phyloP scores from a whole-genome alignment of 2,888 invertebrate genomes.

The Zelleria hepariella region DNA sequence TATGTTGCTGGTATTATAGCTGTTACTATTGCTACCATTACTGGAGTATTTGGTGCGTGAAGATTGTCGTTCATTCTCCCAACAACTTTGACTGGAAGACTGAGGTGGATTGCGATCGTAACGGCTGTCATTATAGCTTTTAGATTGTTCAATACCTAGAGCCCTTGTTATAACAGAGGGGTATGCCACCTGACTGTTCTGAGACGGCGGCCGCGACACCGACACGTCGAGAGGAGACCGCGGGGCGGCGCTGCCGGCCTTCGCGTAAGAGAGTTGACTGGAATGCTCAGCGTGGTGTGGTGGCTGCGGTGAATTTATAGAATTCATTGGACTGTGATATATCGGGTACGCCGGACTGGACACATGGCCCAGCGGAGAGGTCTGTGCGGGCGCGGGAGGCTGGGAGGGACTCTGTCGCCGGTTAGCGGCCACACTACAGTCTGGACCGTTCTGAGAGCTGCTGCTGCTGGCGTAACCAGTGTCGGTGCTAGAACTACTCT shows the following conservation, averaged over 20 bases:
- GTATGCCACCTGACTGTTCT: slow-evolving; percentile 78
- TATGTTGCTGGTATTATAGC: slow-evolving; percentile 40
- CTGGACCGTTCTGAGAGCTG: slow-evolving; percentile 76
- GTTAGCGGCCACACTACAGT: slow-evolving; percentile 70
- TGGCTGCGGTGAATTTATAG: slow-evolving; percentile 81
- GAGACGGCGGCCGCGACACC: slow-evolving; percentile 74
- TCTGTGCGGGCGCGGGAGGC: slow-evolving; percentile 79
- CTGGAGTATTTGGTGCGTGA: slow-evolving; percentile 60
- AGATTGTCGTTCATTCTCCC: slow-evolving; percentile 70
- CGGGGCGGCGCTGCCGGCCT: slow-evolving; percentile 70
- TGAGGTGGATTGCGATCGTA: slow-evolving; percentile 68
- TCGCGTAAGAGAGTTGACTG: slow-evolving; percentile 33
- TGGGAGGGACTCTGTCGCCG: slow-evolving; percentile 79
- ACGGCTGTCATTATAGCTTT: slow-evolving; percentile 63
- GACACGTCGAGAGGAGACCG: slow-evolving; percentile 80
- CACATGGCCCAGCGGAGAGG: slow-evolving; percentile 80
- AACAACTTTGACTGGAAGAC: slow-evolving; percentile 65
- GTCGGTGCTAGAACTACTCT: slow-evolving; percentile 75
- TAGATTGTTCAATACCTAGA: slow-evolving; percentile 74
- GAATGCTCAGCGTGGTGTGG: slow-evolving; percentile 73
- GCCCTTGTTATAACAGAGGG: slow-evolving; percentile 87
- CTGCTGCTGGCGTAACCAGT: slow-evolving; percentile 75
- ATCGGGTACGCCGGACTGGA: slow-evolving; percentile 86
- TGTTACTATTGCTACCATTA: slow-evolving; percentile 50
- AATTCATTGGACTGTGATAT: slow-evolving; percentile 87